Evolutionary conservation across 2,888 invertebrate species (phyloP), one percentile per base, ranked within the genome.

Genomic region (Bimastos eiseni): DNA sequence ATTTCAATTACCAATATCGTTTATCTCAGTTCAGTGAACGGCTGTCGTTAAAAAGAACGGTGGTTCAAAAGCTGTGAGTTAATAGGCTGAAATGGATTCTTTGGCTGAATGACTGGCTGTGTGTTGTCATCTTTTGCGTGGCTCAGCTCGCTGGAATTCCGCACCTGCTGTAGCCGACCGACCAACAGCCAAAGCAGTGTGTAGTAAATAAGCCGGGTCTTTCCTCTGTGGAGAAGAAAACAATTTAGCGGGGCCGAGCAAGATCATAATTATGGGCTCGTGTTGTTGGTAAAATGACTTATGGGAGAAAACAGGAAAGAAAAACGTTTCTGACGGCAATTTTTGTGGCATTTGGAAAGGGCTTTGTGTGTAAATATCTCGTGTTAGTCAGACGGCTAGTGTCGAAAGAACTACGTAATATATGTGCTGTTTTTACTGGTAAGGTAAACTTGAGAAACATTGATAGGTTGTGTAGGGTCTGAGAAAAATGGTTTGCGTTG

Each of bases 261-360:
- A 13, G 70, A 70, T 70, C n/a, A 70, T 70, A n/a, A n/a, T n/a
- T n/a, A n/a, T 30, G 30, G 70, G 55, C 55, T 2, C 19, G 1
- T 13, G 4, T 6, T n/a, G n/a, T 24, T 49, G 49, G 70, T 70
- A 70, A 70, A 70, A 70, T 70, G 70, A 70, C n/a, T 70, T 70
- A n/a, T n/a, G n/a, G 70, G 70, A 70, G 30, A n/a, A 70, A n/a
- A n/a, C 70, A n/a, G 70, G 70, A 70, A 70, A 70, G 70, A 70
- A n/a, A 70, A 70, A 70, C 70, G n/a, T 17, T 70, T 38, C 38
- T 44, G 44, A 19, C 44, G 19, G 30, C 55, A 30, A n/a, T n/a
- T 70, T 70, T 70, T n/a, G 70, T 70, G n/a, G 70, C 70, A 30
- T 70, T 70, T 70, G 11, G n/a, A 70, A 70, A 70, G 70, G 70